Conservation (phyloP, 2,113 vertebrate genomes). For the Vanacampus margaritifer region DNA sequence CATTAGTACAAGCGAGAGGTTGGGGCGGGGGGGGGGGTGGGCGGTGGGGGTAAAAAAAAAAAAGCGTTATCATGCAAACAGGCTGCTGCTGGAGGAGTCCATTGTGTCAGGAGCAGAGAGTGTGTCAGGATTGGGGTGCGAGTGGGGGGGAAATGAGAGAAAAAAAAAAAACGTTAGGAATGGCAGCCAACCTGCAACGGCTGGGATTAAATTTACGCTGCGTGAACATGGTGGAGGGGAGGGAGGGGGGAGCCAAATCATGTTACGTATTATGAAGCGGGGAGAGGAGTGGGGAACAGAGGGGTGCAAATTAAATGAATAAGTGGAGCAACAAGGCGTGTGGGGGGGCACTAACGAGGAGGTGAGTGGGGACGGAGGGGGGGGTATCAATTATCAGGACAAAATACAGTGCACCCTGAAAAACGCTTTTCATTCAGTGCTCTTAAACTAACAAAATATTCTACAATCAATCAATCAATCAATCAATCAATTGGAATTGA, state of each 20-base stretch:
- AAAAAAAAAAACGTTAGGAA: constrained; percentile 41
- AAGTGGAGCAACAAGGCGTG: constrained; percentile 54
- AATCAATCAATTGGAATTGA: background rate
- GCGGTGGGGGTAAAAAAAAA: constrained; percentile 2
- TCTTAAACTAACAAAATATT: background rate
- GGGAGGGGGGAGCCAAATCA: constrained; percentile 58
- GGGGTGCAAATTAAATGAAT: constrained; percentile 60
- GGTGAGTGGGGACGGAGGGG: constrained; percentile 1
- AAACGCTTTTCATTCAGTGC: background rate
- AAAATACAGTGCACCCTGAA: background rate
- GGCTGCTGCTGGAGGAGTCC: constrained; percentile 47
- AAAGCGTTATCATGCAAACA: constrained; percentile 57
- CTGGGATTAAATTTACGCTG: constrained; percentile 65
- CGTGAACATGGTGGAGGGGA: constrained; percentile 55
- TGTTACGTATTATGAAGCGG: constrained; percentile 67
- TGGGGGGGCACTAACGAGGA: background rate
- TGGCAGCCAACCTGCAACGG: constrained; percentile 56
- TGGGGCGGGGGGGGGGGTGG: constrained; percentile 29
- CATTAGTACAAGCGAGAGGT: constrained; percentile 23
- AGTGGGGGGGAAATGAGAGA: constrained; percentile 17
- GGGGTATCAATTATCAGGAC: background rate
- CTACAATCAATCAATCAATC: background rate
- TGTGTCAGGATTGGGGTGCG: constrained; percentile 33
- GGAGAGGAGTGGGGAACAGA: constrained; percentile 24
- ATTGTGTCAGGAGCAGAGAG: constrained; percentile 48